These are phyloP conservation scores for Bradypodion ventrale DNA, from an alignment of 2,797 vertebrate species.

Conservation along the genomic window DNA sequence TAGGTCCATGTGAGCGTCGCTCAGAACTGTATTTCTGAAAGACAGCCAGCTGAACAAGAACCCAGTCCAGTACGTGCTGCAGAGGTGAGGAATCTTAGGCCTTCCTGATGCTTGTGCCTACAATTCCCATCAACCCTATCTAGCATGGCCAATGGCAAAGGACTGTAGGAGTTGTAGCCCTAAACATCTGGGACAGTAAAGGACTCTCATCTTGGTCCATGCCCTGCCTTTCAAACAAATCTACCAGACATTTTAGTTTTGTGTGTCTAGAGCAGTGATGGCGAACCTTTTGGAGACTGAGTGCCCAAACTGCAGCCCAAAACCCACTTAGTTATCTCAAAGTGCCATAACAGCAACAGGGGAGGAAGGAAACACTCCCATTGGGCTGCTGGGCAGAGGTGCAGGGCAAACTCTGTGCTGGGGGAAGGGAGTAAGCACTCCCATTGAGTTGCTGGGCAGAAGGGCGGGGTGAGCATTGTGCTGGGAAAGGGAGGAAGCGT, in stretches of 20 bases:
- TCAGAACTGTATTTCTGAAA: not conserved
- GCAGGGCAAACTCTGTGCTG: too few species aligned
- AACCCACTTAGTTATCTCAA: too few species aligned
- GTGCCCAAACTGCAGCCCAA: too few species aligned
- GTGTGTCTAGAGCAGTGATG: not conserved
- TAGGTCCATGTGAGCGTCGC: not conserved
- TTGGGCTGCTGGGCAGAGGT: too few species aligned
- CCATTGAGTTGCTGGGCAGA: too few species aligned
- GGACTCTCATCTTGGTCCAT: not conserved
- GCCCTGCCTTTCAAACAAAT: not conserved
- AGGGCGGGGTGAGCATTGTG: too few species aligned
- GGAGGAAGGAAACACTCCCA: too few species aligned
- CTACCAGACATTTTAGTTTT: not conserved
- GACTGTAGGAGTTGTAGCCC: not conserved
- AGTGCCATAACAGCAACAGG: too few species aligned
- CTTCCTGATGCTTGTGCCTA: not conserved
- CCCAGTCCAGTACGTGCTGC: too few species aligned
- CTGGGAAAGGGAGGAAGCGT: too few species aligned
- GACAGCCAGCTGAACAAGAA: not conserved
- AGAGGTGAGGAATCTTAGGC: not conserved
- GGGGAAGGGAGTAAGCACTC: too few species aligned
- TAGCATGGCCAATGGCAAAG: not conserved
- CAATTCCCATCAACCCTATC: not conserved
- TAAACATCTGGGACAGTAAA: not conserved
- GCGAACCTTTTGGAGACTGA: too few species aligned